phyloP scores from a whole-genome alignment of 2,888 invertebrate genomes.

The Augochlorella aurata region DNA sequence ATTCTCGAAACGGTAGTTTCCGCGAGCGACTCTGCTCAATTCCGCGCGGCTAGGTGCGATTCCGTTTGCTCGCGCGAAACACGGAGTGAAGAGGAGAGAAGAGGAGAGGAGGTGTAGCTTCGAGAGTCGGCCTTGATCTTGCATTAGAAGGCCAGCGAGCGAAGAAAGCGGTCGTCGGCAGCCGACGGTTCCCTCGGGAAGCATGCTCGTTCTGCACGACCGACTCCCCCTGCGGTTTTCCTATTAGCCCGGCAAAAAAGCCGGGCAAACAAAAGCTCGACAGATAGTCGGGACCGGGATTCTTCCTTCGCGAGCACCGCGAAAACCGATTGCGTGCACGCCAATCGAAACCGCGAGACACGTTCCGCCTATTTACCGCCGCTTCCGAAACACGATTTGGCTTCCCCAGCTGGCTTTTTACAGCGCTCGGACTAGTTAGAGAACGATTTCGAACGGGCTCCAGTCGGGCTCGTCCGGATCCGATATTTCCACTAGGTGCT shows the following conservation, averaged over 20 bases:
- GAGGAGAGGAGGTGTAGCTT: too few species aligned
- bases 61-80: too few species aligned
- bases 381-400: neutral
- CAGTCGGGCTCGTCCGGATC: neutral
- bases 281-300: neutral
- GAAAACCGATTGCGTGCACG: slow-evolving; percentile 4
- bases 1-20: too few species aligned
- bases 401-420: neutral
- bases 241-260: slow-evolving; percentile 38
- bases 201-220: slow-evolving; percentile 28
- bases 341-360: slow-evolving; percentile 1
- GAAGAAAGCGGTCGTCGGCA: slow-evolving; percentile 24
- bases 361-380: slow-evolving; percentile 1
- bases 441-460: neutral
- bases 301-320: slow-evolving; percentile 26
- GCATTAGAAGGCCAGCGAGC: slow-evolving; percentile 28
- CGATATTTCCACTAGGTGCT: too few species aligned
- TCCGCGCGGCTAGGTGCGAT: too few species aligned
- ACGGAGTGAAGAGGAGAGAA: too few species aligned
- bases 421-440: neutral
- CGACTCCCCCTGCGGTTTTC: slow-evolving; percentile 44
- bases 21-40: too few species aligned
- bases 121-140: slow-evolving; percentile 34
- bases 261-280: slow-evolving; percentile 39
- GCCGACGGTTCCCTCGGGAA: slow-evolving; percentile 32